phyloP scores from a whole-genome alignment of 2,888 invertebrate genomes.

The Alviniconcha strummeri region DNA sequence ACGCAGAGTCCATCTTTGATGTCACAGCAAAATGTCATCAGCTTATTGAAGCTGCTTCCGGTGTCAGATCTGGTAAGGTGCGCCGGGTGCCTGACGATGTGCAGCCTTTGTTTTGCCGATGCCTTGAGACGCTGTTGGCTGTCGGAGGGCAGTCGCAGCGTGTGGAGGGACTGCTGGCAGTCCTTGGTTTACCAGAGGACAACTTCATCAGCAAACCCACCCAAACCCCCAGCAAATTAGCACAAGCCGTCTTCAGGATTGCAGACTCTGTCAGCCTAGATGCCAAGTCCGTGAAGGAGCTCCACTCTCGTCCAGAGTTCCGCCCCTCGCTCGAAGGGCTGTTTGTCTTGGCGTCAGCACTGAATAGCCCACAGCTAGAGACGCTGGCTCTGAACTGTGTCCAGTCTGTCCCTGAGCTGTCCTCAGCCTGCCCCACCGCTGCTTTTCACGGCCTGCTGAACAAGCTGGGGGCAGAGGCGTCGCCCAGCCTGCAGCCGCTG shows the following conservation, averaged over 20 bases:
- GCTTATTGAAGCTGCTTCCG: background rate
- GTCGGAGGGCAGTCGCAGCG: constrained; percentile 3
- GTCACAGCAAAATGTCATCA: background rate
- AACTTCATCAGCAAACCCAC: background rate
- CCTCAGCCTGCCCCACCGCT: constrained; percentile 32
- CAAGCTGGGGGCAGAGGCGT: constrained; percentile 1
- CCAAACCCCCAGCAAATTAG: background rate
- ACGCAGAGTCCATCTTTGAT: background rate
- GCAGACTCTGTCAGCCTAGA: background rate
- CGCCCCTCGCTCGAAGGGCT: background rate
- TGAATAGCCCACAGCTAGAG: background rate
- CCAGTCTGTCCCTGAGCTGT: constrained; percentile 36
- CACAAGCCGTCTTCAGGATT: background rate
- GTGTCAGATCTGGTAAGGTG: too few relatives aligned
- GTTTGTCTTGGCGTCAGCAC: constrained; percentile 31
- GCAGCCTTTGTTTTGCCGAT: constrained; percentile 14
- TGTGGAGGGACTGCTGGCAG: constrained; percentile 26
- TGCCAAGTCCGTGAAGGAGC: background rate
- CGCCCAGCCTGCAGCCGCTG: constrained; percentile 18
- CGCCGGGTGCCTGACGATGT: background rate
- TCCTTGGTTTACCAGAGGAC: constrained; percentile 14
- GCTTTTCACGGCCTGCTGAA: constrained; percentile 34
- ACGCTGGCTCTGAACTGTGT: constrained; percentile 29
- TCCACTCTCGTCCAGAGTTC: background rate
- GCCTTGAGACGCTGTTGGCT: constrained; percentile 23